A percentile compares a stretch with the other conserved stretches of the same genome.
Evolutionary conservation across 1,140 invertebrate species (phyloP).

Genomic region (Maniola jurtina): DNA sequence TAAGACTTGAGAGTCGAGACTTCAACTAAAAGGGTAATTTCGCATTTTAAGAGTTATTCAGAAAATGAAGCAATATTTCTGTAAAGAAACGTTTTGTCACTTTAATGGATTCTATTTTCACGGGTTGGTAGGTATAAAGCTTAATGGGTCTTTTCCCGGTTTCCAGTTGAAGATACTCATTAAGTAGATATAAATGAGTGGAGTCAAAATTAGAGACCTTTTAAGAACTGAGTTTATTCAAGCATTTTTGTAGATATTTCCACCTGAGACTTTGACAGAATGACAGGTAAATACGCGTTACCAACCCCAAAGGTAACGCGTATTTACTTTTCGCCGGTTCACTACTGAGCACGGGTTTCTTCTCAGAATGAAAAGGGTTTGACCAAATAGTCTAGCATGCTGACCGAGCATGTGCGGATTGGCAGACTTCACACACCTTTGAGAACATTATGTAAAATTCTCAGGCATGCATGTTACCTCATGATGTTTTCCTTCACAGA

Average conservation of each 20-base stretch:
- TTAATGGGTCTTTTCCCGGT: conserved; percentile 2
- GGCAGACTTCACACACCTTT: too few species aligned
- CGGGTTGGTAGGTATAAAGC: conserved; percentile 6
- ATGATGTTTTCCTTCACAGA: too few species aligned
- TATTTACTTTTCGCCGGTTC: too few species aligned
- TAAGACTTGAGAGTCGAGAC: neutral
- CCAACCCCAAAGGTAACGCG: too few species aligned
- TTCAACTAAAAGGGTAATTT: neutral
- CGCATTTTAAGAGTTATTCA: conserved; percentile 4
- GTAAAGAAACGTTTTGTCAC: neutral
- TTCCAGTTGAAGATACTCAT: conserved; percentile 4
- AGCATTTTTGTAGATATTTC: neutral
- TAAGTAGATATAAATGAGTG: conserved; percentile 1
- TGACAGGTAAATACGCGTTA: too few species aligned
- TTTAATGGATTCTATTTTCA: conserved; percentile 5
- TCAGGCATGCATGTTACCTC: too few species aligned
- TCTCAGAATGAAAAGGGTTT: too few species aligned
- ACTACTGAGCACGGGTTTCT: too few species aligned
- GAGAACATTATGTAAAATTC: too few species aligned
- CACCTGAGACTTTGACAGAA: too few species aligned
- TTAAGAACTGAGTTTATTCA: neutral
- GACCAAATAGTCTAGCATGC: too few species aligned
- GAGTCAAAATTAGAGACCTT: neutral
- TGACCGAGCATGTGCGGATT: too few species aligned
- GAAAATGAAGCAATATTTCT: conserved; percentile 9